Percentiles rank a stretch among this genome's conserved stretches.
These are phyloP conservation scores for Sinocyclocheilus anophthalmus DNA, from an alignment of 2,113 vertebrate species.

Conservation along the genomic window DNA sequence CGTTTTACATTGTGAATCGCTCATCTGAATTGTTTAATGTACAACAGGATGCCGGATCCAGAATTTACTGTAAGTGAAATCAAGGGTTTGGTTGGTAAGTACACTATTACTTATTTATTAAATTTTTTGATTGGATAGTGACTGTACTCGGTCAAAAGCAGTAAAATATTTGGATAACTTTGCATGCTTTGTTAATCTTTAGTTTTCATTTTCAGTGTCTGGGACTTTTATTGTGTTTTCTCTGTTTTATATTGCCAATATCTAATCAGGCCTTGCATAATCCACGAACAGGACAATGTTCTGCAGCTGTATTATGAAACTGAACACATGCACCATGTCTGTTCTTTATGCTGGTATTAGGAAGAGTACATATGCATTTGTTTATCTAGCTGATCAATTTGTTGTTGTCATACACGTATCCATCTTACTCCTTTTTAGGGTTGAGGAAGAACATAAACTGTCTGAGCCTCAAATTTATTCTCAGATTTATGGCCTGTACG, in stretches of 20 bases:
- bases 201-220: background rate
- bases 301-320: background rate
- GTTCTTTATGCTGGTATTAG: background rate
- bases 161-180: background rate
- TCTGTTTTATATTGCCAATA: background rate
- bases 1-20: background rate
- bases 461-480: background rate
- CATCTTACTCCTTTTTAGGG: background rate
- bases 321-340: background rate
- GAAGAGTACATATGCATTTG: background rate
- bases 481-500: background rate
- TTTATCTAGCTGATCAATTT: background rate
- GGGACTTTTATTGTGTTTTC: background rate
- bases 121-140: background rate
- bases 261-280: background rate
- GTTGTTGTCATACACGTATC: background rate
- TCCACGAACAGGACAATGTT: background rate
- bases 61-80: conserved; percentile 93
- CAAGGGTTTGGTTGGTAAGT: conserved; percentile 97
- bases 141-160: background rate
- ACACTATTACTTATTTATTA: background rate
- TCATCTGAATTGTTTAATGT: conserved; percentile 19
- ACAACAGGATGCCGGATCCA: conserved; percentile 88
- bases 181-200: background rate
- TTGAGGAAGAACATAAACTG: background rate